Conservation (phyloP, 2,888 invertebrate genomes). For the Heliconius charithonia region DNA sequence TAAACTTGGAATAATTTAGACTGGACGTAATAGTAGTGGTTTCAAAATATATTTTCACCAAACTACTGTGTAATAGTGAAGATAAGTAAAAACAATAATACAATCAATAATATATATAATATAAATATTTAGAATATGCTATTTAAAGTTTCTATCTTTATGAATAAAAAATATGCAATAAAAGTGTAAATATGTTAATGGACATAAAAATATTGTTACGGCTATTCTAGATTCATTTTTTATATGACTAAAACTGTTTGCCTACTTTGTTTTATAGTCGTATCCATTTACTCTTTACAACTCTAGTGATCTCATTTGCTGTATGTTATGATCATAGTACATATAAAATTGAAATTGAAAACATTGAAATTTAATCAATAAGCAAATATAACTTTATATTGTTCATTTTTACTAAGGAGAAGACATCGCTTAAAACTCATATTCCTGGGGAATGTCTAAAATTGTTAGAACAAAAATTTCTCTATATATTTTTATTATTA, state of each 20-base stretch:
- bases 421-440: too few relatives aligned
- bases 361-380: not conserved
- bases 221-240: slow-evolving; percentile 8
- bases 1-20: not conserved
- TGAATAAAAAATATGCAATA: not conserved
- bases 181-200: slow-evolving; percentile 1
- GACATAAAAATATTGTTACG: not conserved
- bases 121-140: not conserved
- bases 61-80: not conserved
- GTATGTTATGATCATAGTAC: not conserved
- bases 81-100: not conserved
- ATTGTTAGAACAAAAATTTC: not conserved
- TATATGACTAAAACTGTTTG: not conserved
- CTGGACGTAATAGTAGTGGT: too few relatives aligned
- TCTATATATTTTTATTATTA: not conserved
- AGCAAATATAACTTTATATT: not conserved
- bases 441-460: too few relatives aligned
- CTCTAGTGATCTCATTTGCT: not conserved
- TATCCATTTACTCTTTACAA: slow-evolving; percentile 2
- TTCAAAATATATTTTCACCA: not conserved
- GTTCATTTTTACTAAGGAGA: not conserved
- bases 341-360: too few relatives aligned
- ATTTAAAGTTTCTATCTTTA: not conserved
- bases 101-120: not conserved
- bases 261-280: not conserved